Evolutionary conservation across 2,797 vertebrate species (phyloP), one percentile per base, ranked within the genome.

Genomic region (Cottoperca gobio): DNA sequence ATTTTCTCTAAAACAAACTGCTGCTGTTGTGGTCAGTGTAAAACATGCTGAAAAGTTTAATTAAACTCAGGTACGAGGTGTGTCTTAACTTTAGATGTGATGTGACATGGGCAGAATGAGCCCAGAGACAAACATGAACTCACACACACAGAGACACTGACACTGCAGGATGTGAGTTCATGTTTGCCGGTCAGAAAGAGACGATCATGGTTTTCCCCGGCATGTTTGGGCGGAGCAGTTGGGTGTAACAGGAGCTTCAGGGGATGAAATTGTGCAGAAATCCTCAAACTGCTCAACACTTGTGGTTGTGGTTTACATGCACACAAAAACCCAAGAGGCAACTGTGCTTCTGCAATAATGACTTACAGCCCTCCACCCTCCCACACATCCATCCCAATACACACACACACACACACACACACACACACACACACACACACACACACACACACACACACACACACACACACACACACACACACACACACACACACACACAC

Each of bases 201-300:
- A 23, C 1, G 6, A 24, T 43, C 2, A 1, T 35, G 74, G 55
- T 54, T 78, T 79, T 17, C 59, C 43, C 37, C 8, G 11, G 26
- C 37, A 14, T 28, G 78, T 54, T 49, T 9, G 40, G 60, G 35
- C 21, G 4, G 26, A 16, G 33, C 1, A 0, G 43, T 2, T 2
- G 13, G 70, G 55, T 24, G 60, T 8, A 65, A 28, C 69, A 5
- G 60, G n/a, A 58, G 60, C 50, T 53, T 37, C 9, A 0, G 31
- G 55, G 58, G 31, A 65, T 42, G 37, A 54, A 66, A 33, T 19
- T 0, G 11, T 21, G 45, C 50, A 52, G 28, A 63, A 58, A 57
- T 67, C 33, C 35, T 54, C 48, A 70, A 72, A 67, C 43, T 39
- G 58, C 68, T 66, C 37, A 50, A 64, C 73, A 50, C n/a, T 76